Evolutionary conservation across 2,797 vertebrate species (phyloP).

Genomic region (Pseudotriccus pelzelni): DNA sequence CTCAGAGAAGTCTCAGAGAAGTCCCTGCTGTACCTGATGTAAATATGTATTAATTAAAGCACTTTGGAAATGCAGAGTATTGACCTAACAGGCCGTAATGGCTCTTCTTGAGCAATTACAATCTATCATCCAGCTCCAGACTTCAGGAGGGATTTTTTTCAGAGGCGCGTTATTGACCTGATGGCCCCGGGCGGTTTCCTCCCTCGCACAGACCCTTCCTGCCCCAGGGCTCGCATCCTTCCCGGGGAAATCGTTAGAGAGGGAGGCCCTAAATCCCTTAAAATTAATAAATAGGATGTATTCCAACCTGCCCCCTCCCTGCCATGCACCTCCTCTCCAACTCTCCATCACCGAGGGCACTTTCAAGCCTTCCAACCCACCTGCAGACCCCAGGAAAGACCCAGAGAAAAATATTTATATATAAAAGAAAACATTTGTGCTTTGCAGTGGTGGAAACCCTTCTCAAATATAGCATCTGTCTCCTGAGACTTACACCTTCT

Average conservation of each 20-base stretch:
- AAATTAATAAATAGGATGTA: neutral
- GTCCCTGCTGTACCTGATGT: conserved; percentile 51
- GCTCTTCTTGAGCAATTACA: conserved; percentile 54
- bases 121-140: conserved; percentile 33
- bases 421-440: conserved; percentile 6
- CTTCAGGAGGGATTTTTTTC: neutral
- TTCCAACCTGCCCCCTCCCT: neutral
- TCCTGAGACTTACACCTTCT: conserved; percentile 6
- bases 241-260: neutral
- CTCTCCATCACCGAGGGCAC: fast-evolving
- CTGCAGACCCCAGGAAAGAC: neutral
- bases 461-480: conserved; percentile 24
- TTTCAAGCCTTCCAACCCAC: neutral
- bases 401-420: neutral
- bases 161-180: neutral
- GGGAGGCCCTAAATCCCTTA: neutral
- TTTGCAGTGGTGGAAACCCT: conserved; percentile 39
- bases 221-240: neutral
- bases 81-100: conserved; percentile 58
- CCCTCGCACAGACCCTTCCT: neutral
- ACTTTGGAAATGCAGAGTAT: conserved; percentile 60
- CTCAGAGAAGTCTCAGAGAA: conserved; percentile 46
- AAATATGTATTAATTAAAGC: conserved; percentile 74
- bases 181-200: neutral
- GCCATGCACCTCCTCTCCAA: fast-evolving